Conservation (phyloP, 2,113 vertebrate species). For the Albula goreensis region DNA sequence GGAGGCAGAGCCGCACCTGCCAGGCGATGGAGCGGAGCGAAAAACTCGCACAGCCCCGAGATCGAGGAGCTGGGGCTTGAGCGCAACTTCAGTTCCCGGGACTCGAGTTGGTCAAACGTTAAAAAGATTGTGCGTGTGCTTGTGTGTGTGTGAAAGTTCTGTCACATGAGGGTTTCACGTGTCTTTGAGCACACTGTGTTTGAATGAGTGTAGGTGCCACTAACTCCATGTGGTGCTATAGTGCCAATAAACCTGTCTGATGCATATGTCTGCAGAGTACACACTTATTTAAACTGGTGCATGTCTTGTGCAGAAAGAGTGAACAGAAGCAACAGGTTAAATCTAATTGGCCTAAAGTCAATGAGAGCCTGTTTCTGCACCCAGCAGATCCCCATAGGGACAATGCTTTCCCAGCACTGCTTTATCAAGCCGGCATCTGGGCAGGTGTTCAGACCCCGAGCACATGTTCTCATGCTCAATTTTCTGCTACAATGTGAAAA, state of each 20-base stretch:
- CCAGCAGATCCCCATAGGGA: not conserved
- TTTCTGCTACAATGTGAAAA: not conserved
- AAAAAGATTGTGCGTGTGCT: no score
- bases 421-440: slow-evolving; percentile 25
- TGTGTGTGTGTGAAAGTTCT: no score
- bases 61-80: no score
- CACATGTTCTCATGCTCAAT: slow-evolving; percentile 22
- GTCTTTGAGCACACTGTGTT: not conserved
- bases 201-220: not conserved
- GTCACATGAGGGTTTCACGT: no score
- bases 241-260: not conserved
- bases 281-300: not conserved
- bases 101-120: no score
- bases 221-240: not conserved
- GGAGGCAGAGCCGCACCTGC: not conserved
- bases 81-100: no score
- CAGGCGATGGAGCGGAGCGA: not conserved
- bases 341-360: not conserved
- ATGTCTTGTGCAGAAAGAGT: not conserved
- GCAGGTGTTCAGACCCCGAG: slow-evolving; percentile 2
- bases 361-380: not conserved
- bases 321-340: no score
- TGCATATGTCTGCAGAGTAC: not conserved
- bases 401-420: not conserved
- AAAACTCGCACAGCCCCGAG: not conserved